Evolutionary conservation across 2,888 invertebrate species (phyloP), one percentile per base, ranked within the genome.

Genomic region (Ichneumoninae sp.): DNA sequence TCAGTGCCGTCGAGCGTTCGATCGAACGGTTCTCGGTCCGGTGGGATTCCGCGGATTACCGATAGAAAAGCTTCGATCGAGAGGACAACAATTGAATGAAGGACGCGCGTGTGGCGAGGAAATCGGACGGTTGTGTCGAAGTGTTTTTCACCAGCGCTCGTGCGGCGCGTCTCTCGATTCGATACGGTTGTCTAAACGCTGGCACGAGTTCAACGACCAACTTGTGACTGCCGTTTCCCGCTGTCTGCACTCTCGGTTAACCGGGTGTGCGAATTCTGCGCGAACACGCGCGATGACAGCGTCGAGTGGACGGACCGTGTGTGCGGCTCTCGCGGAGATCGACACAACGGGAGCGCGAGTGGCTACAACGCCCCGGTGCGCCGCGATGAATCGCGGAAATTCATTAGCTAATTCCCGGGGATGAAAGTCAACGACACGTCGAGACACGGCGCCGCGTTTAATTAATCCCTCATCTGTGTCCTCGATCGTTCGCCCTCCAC

Each of bases 351-450:
- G 4, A 26, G 3, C 2, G 3, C 22, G 22, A 13, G 57, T 13
- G 5, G 1, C n/a, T 19, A 47, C 44, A 47, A 47, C 44, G 40
- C 40, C 60, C 60, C 16, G 47, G 47, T 36, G 19, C 40, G 33
- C 40, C 16, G n/a, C 4, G 16, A 13, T 47, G 70, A 65, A 76
- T 76, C 54, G 47, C 65, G 68, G 70, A 84, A 81, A 84, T 84
- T 84, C 84, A 84, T 84, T 81, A 84, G 81, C 81, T 84, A 81
- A 84, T 84, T 84, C 78, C 30, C 52, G 65, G 10, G 74, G 63
- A 78, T 81, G 65, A 66, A 78, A 78, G 78, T 78, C 69, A 81
- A 65, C 47, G 78, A 66, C 50, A 81, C 52, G 36, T 66, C 73
- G 84, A 69, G 74, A 81, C 70, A 54, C 44, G 84, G 84, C 84